Evolutionary conservation across 2,113 vertebrate genomes (phyloP).

Genomic region (Piaya cayana): DNA sequence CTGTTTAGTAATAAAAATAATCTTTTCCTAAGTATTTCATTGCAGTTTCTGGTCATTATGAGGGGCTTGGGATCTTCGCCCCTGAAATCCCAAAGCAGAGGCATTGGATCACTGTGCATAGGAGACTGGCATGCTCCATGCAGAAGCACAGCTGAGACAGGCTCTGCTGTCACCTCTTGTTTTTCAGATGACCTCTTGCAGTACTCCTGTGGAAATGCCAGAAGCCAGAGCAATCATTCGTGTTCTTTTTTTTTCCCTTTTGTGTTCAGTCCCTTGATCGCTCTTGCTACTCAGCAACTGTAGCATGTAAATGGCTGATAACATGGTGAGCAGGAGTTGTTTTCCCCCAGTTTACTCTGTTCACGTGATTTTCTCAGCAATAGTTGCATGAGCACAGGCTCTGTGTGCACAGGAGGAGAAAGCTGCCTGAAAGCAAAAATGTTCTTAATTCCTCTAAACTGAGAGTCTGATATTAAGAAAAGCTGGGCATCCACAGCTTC

Average conservation of each 20-base stretch:
- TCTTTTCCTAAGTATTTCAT: neutral
- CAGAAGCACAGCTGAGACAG: rapidly evolving
- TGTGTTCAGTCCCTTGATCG: neutral
- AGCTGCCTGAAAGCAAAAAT: neutral
- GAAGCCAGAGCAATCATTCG: neutral
- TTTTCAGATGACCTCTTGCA: neutral
- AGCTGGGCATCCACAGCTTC: neutral
- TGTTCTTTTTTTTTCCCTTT: neutral
- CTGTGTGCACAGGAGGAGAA: neutral
- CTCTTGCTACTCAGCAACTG: neutral
- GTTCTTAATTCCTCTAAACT: neutral
- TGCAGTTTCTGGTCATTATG: neutral
- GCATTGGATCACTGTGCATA: neutral
- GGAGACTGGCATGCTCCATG: neutral
- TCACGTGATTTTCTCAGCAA: neutral
- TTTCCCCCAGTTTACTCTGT: neutral
- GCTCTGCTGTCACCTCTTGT: neutral
- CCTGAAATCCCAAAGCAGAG: neutral
- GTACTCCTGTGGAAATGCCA: neutral
- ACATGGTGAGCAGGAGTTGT: neutral
- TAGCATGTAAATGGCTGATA: neutral
- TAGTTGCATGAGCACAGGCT: neutral
- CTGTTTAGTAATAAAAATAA: neutral
- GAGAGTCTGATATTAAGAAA: neutral
- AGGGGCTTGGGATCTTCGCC: neutral